These are phyloP conservation scores for Idaea biselata DNA, from an alignment of 2,888 invertebrate genomes.

Conservation along the genomic window DNA sequence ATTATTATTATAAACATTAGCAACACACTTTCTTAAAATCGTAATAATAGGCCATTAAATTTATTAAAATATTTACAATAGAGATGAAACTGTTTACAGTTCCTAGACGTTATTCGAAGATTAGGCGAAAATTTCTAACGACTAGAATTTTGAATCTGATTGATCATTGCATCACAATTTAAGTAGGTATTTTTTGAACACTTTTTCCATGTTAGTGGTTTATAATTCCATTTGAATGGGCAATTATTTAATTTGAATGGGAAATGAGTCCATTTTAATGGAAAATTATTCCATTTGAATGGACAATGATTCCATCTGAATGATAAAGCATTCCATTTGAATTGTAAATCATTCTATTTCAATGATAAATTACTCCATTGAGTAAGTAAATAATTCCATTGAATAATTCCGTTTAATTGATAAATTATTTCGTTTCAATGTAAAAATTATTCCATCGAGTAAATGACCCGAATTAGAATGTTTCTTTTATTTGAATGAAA, in stretches of 20 bases:
- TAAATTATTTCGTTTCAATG: too few species aligned
- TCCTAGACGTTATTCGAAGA: conserved; percentile 70
- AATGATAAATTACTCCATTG: too few species aligned
- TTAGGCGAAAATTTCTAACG: conserved; percentile 74
- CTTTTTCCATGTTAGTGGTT: not conserved
- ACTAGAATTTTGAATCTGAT: conserved; percentile 48
- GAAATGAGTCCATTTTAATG: too few species aligned
- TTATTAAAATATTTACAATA: conserved; percentile 77
- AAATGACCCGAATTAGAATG: too few species aligned
- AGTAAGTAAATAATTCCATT: too few species aligned
- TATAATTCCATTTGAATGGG: not conserved
- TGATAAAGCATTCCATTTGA: too few species aligned
- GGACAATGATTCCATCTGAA: too few species aligned
- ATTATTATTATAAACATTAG: conserved; percentile 64
- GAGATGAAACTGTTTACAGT: conserved; percentile 72
- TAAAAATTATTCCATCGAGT: too few species aligned
- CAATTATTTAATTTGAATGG: not conserved
- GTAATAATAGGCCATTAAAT: conserved; percentile 75
- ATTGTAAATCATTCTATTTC: too few species aligned
- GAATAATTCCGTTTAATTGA: too few species aligned
- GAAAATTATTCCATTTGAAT: too few species aligned
- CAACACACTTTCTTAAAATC: conserved; percentile 68
- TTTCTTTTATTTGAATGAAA: too few species aligned
- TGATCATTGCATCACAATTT: conserved; percentile 21
- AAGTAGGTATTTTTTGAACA: not conserved